These are phyloP conservation scores for Lathamus discolor DNA, from an alignment of 2,113 vertebrate genomes.

Conservation along the genomic window DNA sequence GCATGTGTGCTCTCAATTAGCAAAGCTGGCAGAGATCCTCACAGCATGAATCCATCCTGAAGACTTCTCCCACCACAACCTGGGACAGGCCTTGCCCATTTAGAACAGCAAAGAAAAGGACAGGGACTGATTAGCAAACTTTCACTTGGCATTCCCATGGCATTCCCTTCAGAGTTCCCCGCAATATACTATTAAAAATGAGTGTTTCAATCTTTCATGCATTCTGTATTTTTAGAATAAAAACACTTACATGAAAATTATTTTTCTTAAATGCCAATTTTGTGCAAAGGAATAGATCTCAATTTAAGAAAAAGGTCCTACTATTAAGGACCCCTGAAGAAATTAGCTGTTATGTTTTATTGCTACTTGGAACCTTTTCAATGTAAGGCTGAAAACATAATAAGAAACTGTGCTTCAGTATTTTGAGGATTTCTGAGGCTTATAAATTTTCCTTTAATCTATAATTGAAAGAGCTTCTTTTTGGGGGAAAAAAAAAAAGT, in stretches of 20 bases:
- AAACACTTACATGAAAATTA: neutral
- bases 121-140: neutral
- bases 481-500: neutral
- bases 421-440: neutral
- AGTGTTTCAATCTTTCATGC: neutral
- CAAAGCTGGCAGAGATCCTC: neutral
- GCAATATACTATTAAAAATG: neutral
- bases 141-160: neutral
- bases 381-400: neutral
- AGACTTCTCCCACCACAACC: rapidly evolving
- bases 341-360: neutral
- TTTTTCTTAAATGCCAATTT: neutral
- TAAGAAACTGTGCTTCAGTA: neutral
- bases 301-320: neutral
- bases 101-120: neutral
- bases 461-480: neutral
- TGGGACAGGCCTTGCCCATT: neutral
- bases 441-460: neutral
- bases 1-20: rapidly evolving
- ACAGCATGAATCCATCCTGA: neutral
- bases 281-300: neutral
- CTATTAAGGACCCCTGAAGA: neutral
- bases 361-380: neutral
- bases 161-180: neutral
- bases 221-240: neutral